Evolutionary conservation across 2,888 invertebrate species (phyloP), one percentile per base, ranked within the genome.

Genomic region (Cylindroiulus punctatus): DNA sequence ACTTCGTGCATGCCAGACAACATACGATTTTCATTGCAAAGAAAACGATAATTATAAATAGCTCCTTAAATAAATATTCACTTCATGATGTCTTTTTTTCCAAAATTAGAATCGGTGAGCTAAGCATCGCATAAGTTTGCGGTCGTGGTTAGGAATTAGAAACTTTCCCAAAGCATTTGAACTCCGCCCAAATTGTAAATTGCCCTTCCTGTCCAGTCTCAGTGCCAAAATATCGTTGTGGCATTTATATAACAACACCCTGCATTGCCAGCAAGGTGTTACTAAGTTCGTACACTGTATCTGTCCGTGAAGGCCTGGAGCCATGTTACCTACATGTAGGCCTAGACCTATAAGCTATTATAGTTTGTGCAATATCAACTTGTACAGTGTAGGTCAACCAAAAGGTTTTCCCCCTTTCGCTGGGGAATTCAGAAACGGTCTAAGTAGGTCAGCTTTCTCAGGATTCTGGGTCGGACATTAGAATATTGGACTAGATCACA

Each of bases 361-460:
- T 19, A 22, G 4, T 57, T 26, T 76, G 76, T 30, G 76, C 76
- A 76, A 76, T 76, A 76, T 14, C 14, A 12, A 30, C 30, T 76
- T 2, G 26, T 76, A 26, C n/a, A n/a, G n/a, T n/a, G n/a, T 76
- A 76, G 76, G 76, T 76, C 76, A 76, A 14, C 30, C 26, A 30
- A 76, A 76, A 2, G 76, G 30, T 30, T 76, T 76, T 30, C 76
- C 76, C 76, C 76, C 76, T 76, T 76, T 76, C 76, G 14, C 76
- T 30, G 76, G 26, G 26, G 76, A 76, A 76, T 76, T 76, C 76
- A 30, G 76, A 30, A 65, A 30, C 76, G 30, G 30, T 30, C 30
- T 14, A 76, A 17, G 76, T 76, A 30, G 76, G 76, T 76, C 76
- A 76, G 12, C 76, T 76, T 76, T 76, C 12, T 26, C 76, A 17